Conservation (phyloP, 2,797 vertebrate species). For the Lemur catta region DNA sequence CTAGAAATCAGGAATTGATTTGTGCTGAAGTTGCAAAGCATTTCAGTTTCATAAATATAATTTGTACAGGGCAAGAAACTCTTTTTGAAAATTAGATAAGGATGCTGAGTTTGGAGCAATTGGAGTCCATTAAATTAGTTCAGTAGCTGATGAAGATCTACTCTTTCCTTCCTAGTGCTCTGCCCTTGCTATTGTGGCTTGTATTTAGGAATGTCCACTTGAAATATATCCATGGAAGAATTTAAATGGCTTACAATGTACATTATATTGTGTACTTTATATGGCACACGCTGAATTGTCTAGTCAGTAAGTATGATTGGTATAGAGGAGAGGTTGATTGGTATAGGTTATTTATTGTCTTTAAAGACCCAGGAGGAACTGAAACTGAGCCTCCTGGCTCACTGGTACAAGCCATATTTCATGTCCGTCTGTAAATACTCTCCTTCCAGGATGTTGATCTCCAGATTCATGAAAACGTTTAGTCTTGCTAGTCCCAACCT, state of each 20-base stretch:
- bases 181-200: not conserved
- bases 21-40: too few relatives aligned
- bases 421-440: not conserved
- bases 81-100: not conserved
- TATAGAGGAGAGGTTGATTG: not conserved
- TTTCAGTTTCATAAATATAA: too few relatives aligned
- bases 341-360: not conserved
- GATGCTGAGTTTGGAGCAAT: not conserved
- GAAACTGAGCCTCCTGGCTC: not conserved
- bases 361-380: not conserved
- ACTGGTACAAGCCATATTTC: not conserved
- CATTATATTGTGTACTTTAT: not conserved
- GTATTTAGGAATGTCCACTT: not conserved
- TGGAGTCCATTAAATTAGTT: not conserved
- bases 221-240: not conserved
- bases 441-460: not conserved
- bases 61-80: not conserved
- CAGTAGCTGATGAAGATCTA: not conserved
- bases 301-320: not conserved
- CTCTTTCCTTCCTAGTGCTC: not conserved
- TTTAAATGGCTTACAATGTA: not conserved
- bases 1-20: too few relatives aligned
- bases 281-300: not conserved
- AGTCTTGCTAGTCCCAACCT: not conserved
- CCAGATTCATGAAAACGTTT: not conserved